Conservation (phyloP, 2,113 vertebrate species). For the Glaucomys volans region DNA sequence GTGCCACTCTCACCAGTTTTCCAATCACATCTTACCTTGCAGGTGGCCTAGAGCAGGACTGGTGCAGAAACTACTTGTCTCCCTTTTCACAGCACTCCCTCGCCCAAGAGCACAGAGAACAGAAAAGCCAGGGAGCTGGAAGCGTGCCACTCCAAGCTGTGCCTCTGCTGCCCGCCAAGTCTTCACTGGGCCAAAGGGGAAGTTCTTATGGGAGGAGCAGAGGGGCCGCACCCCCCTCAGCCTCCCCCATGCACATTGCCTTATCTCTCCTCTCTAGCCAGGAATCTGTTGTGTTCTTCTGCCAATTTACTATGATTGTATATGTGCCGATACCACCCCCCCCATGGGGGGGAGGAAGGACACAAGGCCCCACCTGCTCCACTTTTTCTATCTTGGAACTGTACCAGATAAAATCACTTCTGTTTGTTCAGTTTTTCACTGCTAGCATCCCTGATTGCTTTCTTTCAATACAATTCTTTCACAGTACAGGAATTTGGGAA, state of each 20-base stretch:
- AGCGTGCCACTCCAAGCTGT: neutral
- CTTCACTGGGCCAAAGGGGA: conserved; percentile 81
- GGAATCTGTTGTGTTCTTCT: conserved; percentile 80
- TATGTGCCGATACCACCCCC: conserved; percentile 62
- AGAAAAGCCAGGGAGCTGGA: conserved; percentile 44
- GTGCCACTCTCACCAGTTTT: neutral
- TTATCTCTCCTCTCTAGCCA: conserved; percentile 85
- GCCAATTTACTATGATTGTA: conserved; percentile 86
- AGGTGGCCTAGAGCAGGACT: conserved; percentile 83
- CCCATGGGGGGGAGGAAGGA: conserved; percentile 61
- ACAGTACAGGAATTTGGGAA: neutral
- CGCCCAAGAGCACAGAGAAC: conserved; percentile 55
- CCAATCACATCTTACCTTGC: conserved; percentile 57
- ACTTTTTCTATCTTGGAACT: conserved; percentile 90
- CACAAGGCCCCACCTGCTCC: conserved; percentile 82
- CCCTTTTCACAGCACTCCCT: conserved; percentile 70
- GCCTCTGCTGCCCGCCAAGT: conserved; percentile 59
- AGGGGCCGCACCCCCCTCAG: conserved; percentile 63
- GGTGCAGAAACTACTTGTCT: conserved; percentile 60
- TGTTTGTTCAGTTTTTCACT: conserved; percentile 85
- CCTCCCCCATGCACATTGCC: conserved; percentile 86
- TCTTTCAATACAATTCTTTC: conserved; percentile 12
- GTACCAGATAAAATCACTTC: conserved; percentile 88
- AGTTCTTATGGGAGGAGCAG: conserved; percentile 79
- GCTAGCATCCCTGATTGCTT: conserved; percentile 56